Base-by-base conservation (phyloP, 2,797 vertebrate genomes). In the Falco peregrinus region DNA sequence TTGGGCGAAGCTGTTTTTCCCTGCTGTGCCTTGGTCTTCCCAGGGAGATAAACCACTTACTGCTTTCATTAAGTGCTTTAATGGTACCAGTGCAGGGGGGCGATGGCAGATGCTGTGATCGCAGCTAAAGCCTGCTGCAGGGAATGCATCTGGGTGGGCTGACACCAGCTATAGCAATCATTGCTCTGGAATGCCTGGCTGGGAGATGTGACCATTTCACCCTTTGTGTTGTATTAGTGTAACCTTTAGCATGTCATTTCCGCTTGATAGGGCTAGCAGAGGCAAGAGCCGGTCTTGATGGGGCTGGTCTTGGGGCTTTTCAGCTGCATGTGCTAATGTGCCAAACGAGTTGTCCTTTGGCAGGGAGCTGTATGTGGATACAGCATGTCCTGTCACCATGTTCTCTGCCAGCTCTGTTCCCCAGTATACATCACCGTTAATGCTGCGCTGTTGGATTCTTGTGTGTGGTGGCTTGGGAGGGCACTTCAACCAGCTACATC, bases 121-220 rank as follows among this genome's bases (percentile, higher is more conserved):
- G 3, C 0, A 1, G 61, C 47, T 88, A 45, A 87, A 73, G 41
- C 53, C 61, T 77, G 74, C 74, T 92, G 57, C 51, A 47, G 41
- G 70, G 64, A 87, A 3, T 68, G 48, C 78, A 16, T 63, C 70
- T 87, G 82, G 71, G 64, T 84, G 79, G 75, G 78, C 94, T 90
- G 81, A 71, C 78, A 89, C 53, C 80, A 63, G 50, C 78, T 69
- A 16, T 37, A 73, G 78, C 61, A 45, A 16, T 57, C 89, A 18
- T 26, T 70, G 73, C 82, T 70, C 65, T 59, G 61, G 64, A 83
- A 11, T 16, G n/a, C 79, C 73, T 84, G 73, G 20, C 71, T 81
- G 56, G 57, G 65, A 90, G 15, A 25, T n/a, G 63, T 57, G 85
- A 54, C 65, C 33, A 1, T 86, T 78, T 75, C 80, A 91, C 37